phyloP scores from a whole-genome alignment of 2,797 vertebrate species.

The Crenichthys baileyi region DNA sequence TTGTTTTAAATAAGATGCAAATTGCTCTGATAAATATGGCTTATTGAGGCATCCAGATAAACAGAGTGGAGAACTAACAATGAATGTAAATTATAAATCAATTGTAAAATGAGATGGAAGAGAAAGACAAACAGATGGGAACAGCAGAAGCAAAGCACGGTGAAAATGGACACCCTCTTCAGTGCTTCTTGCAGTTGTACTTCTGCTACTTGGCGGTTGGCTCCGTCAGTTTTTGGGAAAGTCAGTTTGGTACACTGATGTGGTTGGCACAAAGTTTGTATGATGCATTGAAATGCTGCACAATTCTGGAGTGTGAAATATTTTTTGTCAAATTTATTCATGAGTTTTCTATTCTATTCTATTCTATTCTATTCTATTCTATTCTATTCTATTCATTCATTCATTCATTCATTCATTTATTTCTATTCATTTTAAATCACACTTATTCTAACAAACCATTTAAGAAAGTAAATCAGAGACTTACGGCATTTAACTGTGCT shows the following conservation, averaged over 20 bases:
- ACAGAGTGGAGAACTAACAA: constrained; percentile 48
- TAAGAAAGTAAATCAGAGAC: neutral
- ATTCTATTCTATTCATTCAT: no score
- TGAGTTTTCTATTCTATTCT: neutral
- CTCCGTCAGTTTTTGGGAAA: constrained; percentile 22
- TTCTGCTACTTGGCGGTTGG: constrained; percentile 25
- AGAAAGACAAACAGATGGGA: constrained; percentile 71
- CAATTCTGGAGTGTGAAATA: neutral
- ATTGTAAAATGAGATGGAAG: constrained; percentile 61
- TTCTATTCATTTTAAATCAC: neutral
- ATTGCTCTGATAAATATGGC: constrained; percentile 55
- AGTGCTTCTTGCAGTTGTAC: constrained; percentile 33
- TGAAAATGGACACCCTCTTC: constrained; percentile 58
- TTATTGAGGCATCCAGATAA: constrained; percentile 34
- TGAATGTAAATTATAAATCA: constrained; percentile 64
- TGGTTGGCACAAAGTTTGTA: neutral
- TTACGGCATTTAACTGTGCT: neutral
- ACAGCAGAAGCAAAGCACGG: constrained; percentile 72
- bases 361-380: no score
- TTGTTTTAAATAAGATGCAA: constrained; percentile 55
- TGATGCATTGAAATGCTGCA: neutral
- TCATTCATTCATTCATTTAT: neutral
- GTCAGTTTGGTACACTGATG: neutral
- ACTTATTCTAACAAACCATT: neutral
- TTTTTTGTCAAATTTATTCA: neutral